Percentiles rank a stretch among this genome's conserved stretches.
These are phyloP conservation scores for Conger conger DNA, from an alignment of 2,113 vertebrate genomes.

Conservation along the genomic window DNA sequence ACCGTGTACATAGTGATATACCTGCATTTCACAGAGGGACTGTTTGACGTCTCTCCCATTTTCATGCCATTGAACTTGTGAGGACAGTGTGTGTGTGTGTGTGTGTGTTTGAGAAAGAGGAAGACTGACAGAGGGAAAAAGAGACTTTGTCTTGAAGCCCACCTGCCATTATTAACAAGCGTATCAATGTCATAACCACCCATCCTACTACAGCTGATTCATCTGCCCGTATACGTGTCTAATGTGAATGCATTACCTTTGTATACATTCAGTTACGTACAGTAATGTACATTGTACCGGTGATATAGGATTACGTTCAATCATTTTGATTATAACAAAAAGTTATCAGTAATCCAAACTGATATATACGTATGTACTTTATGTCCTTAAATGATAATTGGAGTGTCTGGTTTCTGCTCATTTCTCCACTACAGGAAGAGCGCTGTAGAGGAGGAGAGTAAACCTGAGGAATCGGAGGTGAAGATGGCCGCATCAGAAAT, in stretches of 20 bases:
- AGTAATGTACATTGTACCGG: background rate
- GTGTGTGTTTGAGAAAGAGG: conserved; percentile 39
- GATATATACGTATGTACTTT: no score
- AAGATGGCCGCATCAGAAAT: conserved; percentile 78
- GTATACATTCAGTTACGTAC: background rate
- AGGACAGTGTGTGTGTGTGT: conserved; percentile 32
- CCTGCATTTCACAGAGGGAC: no score
- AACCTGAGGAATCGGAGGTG: conserved; percentile 72
- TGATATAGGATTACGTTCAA: background rate
- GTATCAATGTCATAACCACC: background rate
- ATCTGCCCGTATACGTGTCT: background rate
- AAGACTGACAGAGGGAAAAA: conserved; percentile 20
- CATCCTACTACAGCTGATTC: background rate
- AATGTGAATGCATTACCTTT: background rate
- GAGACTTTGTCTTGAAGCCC: background rate
- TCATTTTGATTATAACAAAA: background rate
- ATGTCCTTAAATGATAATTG: background rate
- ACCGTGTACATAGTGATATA: background rate
- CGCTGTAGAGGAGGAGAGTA: conserved; percentile 78
- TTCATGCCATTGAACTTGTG: conserved; percentile 31
- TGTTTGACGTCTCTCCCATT: background rate
- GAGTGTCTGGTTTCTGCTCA: conserved; percentile 1
- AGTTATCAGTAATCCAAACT: background rate
- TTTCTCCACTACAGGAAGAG: conserved; percentile 72
- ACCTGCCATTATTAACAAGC: background rate